Percentiles rank a stretch among this genome's conserved stretches.
Conservation (phyloP, 2,888 invertebrate species). For the Apamea sordens region DNA sequence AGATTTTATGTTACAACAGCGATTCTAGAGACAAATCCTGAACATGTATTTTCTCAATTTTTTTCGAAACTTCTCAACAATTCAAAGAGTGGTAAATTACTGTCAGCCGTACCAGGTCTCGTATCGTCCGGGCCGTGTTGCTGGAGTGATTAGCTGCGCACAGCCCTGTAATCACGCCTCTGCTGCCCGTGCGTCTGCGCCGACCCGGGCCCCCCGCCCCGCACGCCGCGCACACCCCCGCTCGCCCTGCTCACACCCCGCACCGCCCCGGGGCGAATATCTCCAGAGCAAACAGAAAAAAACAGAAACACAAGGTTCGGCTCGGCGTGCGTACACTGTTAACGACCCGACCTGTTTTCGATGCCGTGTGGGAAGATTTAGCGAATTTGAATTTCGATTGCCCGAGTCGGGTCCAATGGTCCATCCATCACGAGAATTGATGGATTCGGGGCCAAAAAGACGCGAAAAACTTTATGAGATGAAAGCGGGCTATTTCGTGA, state of each 20-base stretch:
- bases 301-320: slow-evolving; percentile 78
- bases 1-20: not conserved
- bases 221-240: slow-evolving; percentile 51
- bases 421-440: slow-evolving; percentile 90
- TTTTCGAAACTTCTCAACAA: not conserved
- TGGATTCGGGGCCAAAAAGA: slow-evolving; percentile 89
- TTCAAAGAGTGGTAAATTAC: slow-evolving; percentile 58
- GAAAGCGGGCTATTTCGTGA: slow-evolving; percentile 86
- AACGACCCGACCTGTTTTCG: slow-evolving; percentile 88
- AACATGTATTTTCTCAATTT: not conserved
- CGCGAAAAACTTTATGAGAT: slow-evolving; percentile 82
- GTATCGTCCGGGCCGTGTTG: slow-evolving; percentile 78
- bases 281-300: slow-evolving; percentile 86
- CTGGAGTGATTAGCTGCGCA: slow-evolving; percentile 86
- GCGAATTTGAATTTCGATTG: slow-evolving; percentile 90
- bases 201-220: slow-evolving; percentile 74
- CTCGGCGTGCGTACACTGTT: slow-evolving; percentile 81
- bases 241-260: slow-evolving; percentile 66
- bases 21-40: not conserved
- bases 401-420: slow-evolving; percentile 81
- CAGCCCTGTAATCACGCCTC: slow-evolving; percentile 88
- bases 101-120: slow-evolving; percentile 67
- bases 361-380: slow-evolving; percentile 89
- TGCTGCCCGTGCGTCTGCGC: slow-evolving; percentile 88
- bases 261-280: slow-evolving; percentile 82